phyloP scores from a whole-genome alignment of 2,797 vertebrate species.

The Pseudochirops cupreus region DNA sequence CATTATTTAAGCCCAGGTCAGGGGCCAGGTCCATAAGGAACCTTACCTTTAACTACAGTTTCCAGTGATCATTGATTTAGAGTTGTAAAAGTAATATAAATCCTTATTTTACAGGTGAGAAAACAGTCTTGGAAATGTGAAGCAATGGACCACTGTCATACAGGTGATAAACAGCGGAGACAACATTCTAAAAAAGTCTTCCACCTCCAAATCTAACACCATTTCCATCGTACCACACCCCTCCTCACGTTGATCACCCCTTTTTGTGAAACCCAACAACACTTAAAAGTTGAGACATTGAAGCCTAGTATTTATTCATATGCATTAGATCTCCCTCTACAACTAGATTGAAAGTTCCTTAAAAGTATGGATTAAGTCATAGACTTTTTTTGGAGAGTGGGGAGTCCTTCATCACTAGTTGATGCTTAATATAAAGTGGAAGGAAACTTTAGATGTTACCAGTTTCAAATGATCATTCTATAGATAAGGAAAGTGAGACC shows the following conservation, averaged over 20 bases:
- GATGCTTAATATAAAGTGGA: not conserved
- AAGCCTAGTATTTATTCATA: not conserved
- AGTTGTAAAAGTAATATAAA: not conserved
- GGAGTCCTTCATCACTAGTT: not conserved
- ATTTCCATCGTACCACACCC: not conserved
- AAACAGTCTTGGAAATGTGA: not conserved
- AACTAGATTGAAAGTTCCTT: not conserved
- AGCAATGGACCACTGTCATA: not conserved
- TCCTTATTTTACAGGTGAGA: not conserved
- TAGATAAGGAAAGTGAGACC: not conserved
- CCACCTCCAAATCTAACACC: not conserved
- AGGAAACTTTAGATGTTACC: not conserved
- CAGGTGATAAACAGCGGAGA: not conserved
- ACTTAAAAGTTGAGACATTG: not conserved
- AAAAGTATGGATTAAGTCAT: not conserved
- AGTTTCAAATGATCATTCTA: not conserved
- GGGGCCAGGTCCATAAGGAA: not conserved
- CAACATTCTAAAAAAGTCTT: not conserved
- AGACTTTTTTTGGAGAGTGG: not conserved
- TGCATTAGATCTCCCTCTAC: not conserved
- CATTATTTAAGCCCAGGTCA: not conserved
- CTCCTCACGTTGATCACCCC: not conserved
- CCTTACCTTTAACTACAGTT: not conserved
- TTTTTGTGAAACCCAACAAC: not conserved
- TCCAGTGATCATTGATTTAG: not conserved